Evolutionary conservation across 2,888 invertebrate genomes (phyloP).

Genomic region (Nemoura dubitans): DNA sequence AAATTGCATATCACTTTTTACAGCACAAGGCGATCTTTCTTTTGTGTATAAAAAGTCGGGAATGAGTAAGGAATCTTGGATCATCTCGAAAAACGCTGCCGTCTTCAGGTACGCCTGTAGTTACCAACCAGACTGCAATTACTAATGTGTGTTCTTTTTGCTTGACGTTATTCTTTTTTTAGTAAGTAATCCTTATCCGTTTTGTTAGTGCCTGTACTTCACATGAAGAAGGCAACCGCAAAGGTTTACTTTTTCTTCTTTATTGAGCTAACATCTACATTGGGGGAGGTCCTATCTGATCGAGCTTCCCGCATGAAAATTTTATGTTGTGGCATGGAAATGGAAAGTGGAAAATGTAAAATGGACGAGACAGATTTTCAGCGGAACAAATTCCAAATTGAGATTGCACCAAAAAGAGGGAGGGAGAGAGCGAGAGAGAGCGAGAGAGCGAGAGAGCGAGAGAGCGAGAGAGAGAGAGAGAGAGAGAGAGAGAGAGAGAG

Average conservation of each 20-base stretch:
- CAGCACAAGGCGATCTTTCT: background rate
- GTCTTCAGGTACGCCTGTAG: no score
- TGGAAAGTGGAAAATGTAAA: constrained; percentile 29
- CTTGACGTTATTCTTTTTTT: background rate
- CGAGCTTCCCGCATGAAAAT: constrained; percentile 28
- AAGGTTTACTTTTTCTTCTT: constrained; percentile 14
- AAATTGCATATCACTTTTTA: background rate
- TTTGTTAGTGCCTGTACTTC: background rate
- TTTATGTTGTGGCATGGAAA: constrained; percentile 34
- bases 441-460: background rate
- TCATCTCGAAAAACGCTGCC: no score
- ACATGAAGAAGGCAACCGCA: background rate
- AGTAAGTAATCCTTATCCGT: background rate
- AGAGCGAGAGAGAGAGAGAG: background rate
- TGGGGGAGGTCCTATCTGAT: constrained; percentile 24
- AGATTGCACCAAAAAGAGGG: constrained; percentile 9
- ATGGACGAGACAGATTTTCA: constrained; percentile 32
- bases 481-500: background rate
- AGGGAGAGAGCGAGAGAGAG: background rate
- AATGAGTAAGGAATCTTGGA: background rate
- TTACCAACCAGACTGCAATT: no score
- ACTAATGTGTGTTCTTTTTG: background rate
- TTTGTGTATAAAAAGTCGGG: background rate
- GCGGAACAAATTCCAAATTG: constrained; percentile 33
- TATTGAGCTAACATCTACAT: background rate